Evolutionary conservation across 2,888 invertebrate species (phyloP).

Genomic region (Noctua fimbriata): DNA sequence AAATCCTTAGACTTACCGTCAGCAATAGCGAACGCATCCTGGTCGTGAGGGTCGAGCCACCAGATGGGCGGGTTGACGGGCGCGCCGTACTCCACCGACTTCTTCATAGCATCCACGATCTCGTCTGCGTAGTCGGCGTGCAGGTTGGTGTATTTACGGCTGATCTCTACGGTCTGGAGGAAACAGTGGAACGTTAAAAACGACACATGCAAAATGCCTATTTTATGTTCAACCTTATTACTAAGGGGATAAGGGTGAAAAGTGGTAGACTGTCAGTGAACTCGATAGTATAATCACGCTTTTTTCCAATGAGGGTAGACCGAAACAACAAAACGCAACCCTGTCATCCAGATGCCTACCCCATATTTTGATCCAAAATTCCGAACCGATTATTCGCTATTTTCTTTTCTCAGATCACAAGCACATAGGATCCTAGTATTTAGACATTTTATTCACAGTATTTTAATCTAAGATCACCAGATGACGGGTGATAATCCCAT

Average conservation of each 20-base stretch:
- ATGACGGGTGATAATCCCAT: too few relatives aligned
- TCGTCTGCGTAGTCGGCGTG: conserved; percentile 91
- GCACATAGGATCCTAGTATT: not conserved
- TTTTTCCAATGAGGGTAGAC: not conserved
- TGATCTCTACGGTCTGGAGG: conserved; percentile 91
- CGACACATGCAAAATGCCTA: not conserved
- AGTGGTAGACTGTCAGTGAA: too few relatives aligned
- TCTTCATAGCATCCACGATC: conserved; percentile 91
- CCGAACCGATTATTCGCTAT: not conserved
- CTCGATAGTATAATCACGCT: not conserved
- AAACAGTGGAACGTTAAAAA: not conserved
- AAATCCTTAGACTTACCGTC: conserved; percentile 86
- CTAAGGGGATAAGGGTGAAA: too few relatives aligned
- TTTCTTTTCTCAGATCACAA: not conserved
- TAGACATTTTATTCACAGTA: not conserved
- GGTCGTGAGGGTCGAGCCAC: conserved; percentile 95
- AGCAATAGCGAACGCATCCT: conserved; percentile 89
- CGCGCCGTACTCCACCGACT: conserved; percentile 90
- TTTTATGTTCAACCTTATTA: not conserved
- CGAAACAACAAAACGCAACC: not conserved
- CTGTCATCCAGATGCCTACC: not conserved
- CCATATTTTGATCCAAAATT: not conserved
- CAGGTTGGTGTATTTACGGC: conserved; percentile 91
- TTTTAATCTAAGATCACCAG: not conserved
- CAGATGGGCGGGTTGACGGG: conserved; percentile 96